These are phyloP conservation scores for Atherix ibis DNA, from an alignment of 2,888 invertebrate species.

Conservation along the genomic window DNA sequence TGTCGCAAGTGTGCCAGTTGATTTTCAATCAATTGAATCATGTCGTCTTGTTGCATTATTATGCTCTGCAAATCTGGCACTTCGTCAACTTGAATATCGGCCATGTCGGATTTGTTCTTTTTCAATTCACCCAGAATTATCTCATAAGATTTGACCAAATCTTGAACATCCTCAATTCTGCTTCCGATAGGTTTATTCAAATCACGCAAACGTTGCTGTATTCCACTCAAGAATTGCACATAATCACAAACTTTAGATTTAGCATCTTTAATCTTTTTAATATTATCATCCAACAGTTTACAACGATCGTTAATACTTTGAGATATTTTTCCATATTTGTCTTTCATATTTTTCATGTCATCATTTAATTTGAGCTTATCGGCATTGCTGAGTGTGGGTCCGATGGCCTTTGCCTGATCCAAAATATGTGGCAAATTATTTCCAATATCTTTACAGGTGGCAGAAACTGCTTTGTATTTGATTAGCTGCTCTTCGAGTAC, in stretches of 20 bases:
- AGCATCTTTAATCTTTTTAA: constrained; percentile 66
- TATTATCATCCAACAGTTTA: constrained; percentile 54
- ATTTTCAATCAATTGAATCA: constrained; percentile 71
- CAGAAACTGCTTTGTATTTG: constrained; percentile 67
- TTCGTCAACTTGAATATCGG: constrained; percentile 59
- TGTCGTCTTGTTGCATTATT: constrained; percentile 66
- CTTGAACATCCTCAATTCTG: constrained; percentile 76
- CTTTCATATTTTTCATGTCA: constrained; percentile 59
- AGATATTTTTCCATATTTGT: constrained; percentile 59
- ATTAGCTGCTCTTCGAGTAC: constrained; percentile 72
- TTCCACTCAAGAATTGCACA: constrained; percentile 58
- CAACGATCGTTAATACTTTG: constrained; percentile 62
- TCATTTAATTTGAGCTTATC: constrained; percentile 73
- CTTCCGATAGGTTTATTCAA: constrained; percentile 76
- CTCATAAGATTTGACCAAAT: constrained; percentile 63
- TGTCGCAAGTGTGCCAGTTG: constrained; percentile 69
- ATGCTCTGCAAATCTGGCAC: constrained; percentile 65
- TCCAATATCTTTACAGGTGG: constrained; percentile 55
- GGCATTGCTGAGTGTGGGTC: constrained; percentile 66
- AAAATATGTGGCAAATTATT: constrained; percentile 57
- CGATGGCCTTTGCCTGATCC: constrained; percentile 64
- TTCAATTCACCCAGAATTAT: constrained; percentile 61
- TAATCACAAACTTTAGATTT: constrained; percentile 66
- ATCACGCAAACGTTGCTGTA: constrained; percentile 70
- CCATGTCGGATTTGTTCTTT: constrained; percentile 59